Conservation (phyloP, 2,113 vertebrate genomes). For the Oophaga pumilio region DNA sequence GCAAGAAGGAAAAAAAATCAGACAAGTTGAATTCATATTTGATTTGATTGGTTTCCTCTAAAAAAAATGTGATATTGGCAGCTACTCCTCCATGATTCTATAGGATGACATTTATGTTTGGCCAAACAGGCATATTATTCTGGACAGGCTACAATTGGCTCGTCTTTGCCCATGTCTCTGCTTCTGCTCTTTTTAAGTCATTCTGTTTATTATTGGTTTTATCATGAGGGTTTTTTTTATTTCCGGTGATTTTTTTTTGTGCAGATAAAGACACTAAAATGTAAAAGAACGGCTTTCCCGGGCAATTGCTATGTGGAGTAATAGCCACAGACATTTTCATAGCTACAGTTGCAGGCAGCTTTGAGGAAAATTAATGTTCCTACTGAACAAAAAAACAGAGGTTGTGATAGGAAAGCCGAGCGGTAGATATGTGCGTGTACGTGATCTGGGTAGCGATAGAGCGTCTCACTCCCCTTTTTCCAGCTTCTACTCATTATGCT, state of each 20-base stretch:
- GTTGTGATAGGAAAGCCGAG: slow-evolving; percentile 13
- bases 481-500: slow-evolving; percentile 53
- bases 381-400: slow-evolving; percentile 41
- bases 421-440: slow-evolving; percentile 11
- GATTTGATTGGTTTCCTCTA: no score
- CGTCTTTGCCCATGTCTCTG: not conserved
- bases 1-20: no score
- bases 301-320: slow-evolving; percentile 8
- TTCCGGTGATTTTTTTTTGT: not conserved
- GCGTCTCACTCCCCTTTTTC: slow-evolving; percentile 32
- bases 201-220: not conserved
- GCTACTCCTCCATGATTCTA: no score
- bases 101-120: not conserved
- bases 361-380: slow-evolving; percentile 30
- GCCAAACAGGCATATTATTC: not conserved
- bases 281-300: not conserved
- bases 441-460: slow-evolving; percentile 50
- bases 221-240: not conserved
- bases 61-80: not conserved
- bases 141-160: not conserved
- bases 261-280: slow-evolving; percentile 5
- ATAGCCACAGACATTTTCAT: slow-evolving; percentile 27
- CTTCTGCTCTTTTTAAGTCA: not conserved
- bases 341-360: slow-evolving; percentile 10
- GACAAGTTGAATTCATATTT: no score